phyloP scores from a whole-genome alignment of 1,140 invertebrate species.

The Carposina sasakii region DNA sequence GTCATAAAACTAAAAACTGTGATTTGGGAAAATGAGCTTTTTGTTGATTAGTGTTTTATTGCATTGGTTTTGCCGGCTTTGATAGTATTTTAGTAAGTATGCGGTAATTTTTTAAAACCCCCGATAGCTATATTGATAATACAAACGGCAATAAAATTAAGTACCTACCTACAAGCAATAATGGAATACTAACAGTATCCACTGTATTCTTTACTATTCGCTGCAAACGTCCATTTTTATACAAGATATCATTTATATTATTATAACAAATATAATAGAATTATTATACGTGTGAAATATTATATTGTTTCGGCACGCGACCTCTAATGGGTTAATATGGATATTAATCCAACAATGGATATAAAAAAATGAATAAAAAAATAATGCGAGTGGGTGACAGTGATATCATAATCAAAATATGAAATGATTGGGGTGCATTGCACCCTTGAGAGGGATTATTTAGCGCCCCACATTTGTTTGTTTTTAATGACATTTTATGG shows the following conservation, averaged over 20 bases:
- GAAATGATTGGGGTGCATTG: constrained; percentile 45
- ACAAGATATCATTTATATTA: constrained; percentile 38
- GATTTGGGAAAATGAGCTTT: too few relatives aligned
- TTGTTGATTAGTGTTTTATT: too few relatives aligned
- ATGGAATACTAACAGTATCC: too few relatives aligned
- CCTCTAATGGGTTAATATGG: constrained; percentile 68
- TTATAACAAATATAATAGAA: constrained; percentile 32
- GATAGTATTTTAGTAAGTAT: too few relatives aligned
- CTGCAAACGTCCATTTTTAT: too few relatives aligned
- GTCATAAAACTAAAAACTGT: too few relatives aligned
- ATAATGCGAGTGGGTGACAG: constrained; percentile 44
- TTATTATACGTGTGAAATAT: constrained; percentile 56
- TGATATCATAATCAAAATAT: constrained; percentile 72
- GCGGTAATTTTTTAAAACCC: too few relatives aligned
- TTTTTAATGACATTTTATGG: constrained; percentile 51
- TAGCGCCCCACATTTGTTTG: constrained; percentile 35
- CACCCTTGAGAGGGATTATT: constrained; percentile 37
- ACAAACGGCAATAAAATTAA: too few relatives aligned
- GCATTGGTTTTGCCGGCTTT: too few relatives aligned
- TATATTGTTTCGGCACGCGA: constrained; percentile 59
- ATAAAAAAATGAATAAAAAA: constrained; percentile 41
- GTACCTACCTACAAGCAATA: too few relatives aligned
- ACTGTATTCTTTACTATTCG: too few relatives aligned
- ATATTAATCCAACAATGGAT: constrained; percentile 59
- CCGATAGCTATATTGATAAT: too few relatives aligned